Base-by-base conservation (phyloP, 2,113 vertebrate species). In the Rafetus swinhoei region DNA sequence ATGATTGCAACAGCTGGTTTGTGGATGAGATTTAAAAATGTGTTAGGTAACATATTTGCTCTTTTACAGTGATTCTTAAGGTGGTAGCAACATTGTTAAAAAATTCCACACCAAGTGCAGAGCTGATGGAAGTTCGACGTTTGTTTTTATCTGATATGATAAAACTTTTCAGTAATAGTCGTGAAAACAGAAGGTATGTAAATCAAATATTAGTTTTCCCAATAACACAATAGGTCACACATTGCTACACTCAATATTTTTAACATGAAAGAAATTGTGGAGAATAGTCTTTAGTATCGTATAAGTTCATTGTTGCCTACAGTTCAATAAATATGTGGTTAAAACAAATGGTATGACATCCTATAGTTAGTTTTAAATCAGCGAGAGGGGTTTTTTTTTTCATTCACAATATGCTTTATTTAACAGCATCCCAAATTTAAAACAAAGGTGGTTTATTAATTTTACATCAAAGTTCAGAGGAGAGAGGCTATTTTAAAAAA, bases 141-240 rank as follows among this genome's bases (percentile, higher is more conserved):
- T 98, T 99, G 90, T 99, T 99, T 97, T 98, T 99, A 81, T 99
- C 99, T 12, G 99, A 99, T 96, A 99, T 99, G 99, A 99, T 99
- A 96, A 99, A 99, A 95, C 99, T 99, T 95, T 99, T 99, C 97
- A 99, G 99, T 96, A 99, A 99, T 96, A 99, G 99, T 96, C 98
- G 99, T 74, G 99, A 99, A 97, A 99, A 99, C 93, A 98, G 99
- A 94, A 99, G 99, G 99, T 99, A 97, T 97, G 98, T 95, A 35
- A 7, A 87, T 55, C 60, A 55, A 88, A 65, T 62, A 77, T 4
- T 54, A 19, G 29, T 79, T 74, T 39, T 16, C 52, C 21, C 25
- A 76, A 6, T 72, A 69, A 77, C 84, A 2, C 21, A 82, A 77
- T 5, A 52, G 1, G 83, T 21, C 80, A 85, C 94, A 82, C 72